phyloP scores from a whole-genome alignment of 2,113 vertebrate species.

The Coptodon rendalli region DNA sequence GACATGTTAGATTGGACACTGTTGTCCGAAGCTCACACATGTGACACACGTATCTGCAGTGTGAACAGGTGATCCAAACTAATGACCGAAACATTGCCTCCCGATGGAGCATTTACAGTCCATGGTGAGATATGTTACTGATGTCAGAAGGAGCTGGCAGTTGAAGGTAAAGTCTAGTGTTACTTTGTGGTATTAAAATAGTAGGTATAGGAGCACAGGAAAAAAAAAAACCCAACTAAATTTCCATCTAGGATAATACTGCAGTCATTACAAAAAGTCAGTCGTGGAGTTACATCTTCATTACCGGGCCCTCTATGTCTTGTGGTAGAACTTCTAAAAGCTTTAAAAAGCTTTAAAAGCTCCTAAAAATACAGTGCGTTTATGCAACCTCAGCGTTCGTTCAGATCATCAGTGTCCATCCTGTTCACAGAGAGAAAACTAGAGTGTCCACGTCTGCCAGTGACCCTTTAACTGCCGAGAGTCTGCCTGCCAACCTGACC shows the following conservation, averaged over 20 bases:
- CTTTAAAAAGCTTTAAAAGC: neutral
- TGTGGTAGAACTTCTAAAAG: neutral
- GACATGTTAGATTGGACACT: slow-evolving; percentile 8
- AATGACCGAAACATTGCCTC: slow-evolving; percentile 44
- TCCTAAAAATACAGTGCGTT: neutral
- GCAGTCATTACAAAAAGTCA: neutral
- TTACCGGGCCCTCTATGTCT: neutral
- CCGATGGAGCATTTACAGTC: slow-evolving; percentile 6
- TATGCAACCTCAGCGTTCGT: neutral
- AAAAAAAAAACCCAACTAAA: accelerated
- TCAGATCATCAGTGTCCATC: neutral
- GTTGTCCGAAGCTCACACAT: neutral
- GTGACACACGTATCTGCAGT: slow-evolving; percentile 13
- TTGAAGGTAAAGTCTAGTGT: neutral
- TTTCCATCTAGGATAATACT: neutral
- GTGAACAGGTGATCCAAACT: slow-evolving; percentile 27
- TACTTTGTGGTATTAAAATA: neutral
- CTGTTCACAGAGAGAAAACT: neutral
- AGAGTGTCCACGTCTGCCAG: neutral
- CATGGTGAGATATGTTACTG: neutral
- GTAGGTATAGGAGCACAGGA: neutral
- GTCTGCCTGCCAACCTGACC: slow-evolving; percentile 12
- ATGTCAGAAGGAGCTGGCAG: neutral
- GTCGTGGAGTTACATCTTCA: neutral
- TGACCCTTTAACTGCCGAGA: slow-evolving; percentile 28